A percentile compares a stretch with the other conserved stretches of the same genome.
phyloP scores from a whole-genome alignment of 2,888 invertebrate genomes.

The Drosophila diplacantha region DNA sequence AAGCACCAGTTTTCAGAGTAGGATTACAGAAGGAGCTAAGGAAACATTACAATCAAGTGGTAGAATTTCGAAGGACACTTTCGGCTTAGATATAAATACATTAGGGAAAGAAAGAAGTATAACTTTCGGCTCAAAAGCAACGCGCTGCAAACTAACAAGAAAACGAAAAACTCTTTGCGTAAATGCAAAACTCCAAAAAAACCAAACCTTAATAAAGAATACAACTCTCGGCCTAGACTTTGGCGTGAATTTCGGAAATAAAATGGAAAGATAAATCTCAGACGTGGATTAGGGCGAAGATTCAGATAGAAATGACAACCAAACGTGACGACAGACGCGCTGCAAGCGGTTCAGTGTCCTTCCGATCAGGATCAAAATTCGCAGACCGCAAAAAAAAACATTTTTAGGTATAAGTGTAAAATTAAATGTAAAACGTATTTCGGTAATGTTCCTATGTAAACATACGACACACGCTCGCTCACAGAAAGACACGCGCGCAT shows the following conservation, averaged over 20 bases:
- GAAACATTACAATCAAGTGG: constrained; percentile 52
- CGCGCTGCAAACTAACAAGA: constrained; percentile 44
- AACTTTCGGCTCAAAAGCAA: constrained; percentile 62
- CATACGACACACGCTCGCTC: constrained; percentile 44
- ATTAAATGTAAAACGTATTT: constrained; percentile 73
- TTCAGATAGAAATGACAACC: constrained; percentile 33
- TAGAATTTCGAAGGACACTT: constrained; percentile 33
- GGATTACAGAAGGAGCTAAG: constrained; percentile 20
- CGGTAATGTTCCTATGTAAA: constrained; percentile 78
- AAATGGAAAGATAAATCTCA: constrained; percentile 45
- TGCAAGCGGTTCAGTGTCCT: constrained; percentile 41
- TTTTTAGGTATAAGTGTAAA: constrained; percentile 75
- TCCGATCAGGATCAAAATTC: constrained; percentile 27
- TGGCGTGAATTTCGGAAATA: constrained; percentile 67
- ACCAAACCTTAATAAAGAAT: constrained; percentile 28
- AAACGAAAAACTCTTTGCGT: constrained; percentile 22
- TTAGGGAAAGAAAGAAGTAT: constrained; percentile 17
- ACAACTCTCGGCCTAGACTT: constrained; percentile 63
- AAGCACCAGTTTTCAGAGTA: constrained; percentile 20
- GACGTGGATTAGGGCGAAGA: constrained; percentile 33
- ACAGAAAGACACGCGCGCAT: constrained; percentile 21
- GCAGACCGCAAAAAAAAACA: constrained; percentile 36
- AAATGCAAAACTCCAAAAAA: constrained; percentile 32
- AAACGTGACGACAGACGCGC: constrained; percentile 50
- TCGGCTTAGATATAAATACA: constrained; percentile 55